A percentile compares a stretch with the other conserved stretches of the same genome.
Conservation (phyloP, 2,113 vertebrate genomes). For the Nettapus auritus region DNA sequence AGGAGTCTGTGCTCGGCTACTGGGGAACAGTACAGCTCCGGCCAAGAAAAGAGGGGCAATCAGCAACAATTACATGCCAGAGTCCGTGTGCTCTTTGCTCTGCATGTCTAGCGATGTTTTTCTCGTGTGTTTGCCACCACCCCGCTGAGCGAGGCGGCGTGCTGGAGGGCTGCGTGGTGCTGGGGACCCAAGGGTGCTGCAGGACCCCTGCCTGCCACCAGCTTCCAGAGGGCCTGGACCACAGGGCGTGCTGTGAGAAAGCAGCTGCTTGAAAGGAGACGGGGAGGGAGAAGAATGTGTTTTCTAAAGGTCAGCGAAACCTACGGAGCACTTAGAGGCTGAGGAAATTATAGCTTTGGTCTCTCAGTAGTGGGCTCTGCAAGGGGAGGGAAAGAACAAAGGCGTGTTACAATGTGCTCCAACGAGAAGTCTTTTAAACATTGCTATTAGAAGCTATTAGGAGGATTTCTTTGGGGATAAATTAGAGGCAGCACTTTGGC, state of each 20-base stretch:
- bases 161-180: neutral
- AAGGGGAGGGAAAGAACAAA: neutral
- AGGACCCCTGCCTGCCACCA: neutral
- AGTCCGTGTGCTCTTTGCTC: neutral
- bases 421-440: neutral
- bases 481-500: neutral
- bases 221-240: neutral
- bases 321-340: neutral
- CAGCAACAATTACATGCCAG: neutral
- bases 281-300: neutral
- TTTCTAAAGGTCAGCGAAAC: constrained; percentile 17
- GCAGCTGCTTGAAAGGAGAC: neutral
- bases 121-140: neutral
- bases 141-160: neutral
- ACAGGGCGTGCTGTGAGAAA: neutral
- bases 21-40: neutral
- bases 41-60: neutral
- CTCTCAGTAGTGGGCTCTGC: neutral
- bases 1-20: neutral
- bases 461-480: neutral
- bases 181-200: neutral
- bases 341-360: constrained; percentile 23
- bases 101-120: neutral
- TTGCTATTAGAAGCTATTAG: neutral
- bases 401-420: neutral